Evolutionary conservation across 1,140 invertebrate genomes (phyloP).

Genomic region (Eulimnadia texana): DNA sequence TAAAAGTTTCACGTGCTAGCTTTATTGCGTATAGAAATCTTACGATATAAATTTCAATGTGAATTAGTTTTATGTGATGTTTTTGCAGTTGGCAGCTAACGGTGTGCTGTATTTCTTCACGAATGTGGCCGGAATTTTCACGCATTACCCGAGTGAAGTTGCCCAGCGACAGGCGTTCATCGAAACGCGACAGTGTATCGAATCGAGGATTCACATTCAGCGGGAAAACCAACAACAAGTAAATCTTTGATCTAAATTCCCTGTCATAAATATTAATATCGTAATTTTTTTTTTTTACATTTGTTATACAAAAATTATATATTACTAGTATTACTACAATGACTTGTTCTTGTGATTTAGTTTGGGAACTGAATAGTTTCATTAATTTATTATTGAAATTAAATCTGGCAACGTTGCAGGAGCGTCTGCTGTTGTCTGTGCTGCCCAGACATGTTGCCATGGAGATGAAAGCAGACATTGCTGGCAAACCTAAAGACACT

Average conservation of each 20-base stretch:
- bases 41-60: too few relatives aligned
- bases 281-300: too few relatives aligned
- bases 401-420: conserved; percentile 43
- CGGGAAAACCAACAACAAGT: conserved; percentile 94
- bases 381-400: too few relatives aligned
- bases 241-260: conserved; percentile 23
- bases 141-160: conserved; percentile 79
- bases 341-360: too few relatives aligned
- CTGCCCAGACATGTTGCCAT: conserved; percentile 87
- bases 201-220: conserved; percentile 77
- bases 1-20: too few relatives aligned
- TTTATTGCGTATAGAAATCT: too few relatives aligned
- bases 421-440: conserved; percentile 78
- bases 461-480: conserved; percentile 95
- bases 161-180: conserved; percentile 84
- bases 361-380: too few relatives aligned
- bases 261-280: too few relatives aligned
- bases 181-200: conserved; percentile 85
- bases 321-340: too few relatives aligned
- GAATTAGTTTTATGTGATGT: too few relatives aligned
- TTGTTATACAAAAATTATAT: too few relatives aligned
- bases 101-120: conserved; percentile 52
- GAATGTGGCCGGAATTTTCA: conserved; percentile 77
- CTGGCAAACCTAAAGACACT: conserved; percentile 71
- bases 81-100: conserved; percentile 46